Base-by-base conservation (phyloP, 2,113 vertebrate genomes). In the Mormoops blainvillei region DNA sequence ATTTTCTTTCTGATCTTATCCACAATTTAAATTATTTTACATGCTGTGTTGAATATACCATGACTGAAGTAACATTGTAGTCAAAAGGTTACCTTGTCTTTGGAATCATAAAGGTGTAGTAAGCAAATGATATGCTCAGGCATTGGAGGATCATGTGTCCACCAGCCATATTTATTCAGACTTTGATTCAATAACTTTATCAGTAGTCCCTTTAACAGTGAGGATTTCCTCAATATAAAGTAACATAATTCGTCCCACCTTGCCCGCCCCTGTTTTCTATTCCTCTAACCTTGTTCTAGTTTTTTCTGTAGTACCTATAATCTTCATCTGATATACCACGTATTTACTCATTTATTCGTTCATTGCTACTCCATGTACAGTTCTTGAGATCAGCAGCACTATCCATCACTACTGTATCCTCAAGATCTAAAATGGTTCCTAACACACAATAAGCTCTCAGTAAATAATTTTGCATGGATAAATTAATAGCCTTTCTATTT, bases 1-100 rank as follows among this genome's bases (percentile, higher is more conserved):
- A 67, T 85, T 90, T 88, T 86, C 50, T 91, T 97, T 16, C 70
- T 91, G 26, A 94, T 73, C 58, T 87, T 81, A 94, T 87, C 36
- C 1, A 76, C 10, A 61, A 74, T 20, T 78, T 90, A 50, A 33
- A 61, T 94, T 87, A 94, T 84, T 92, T 95, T 70, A 38, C 48
- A 78, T n/a, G 31, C 41, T 87, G 2, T 71, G 36, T 31, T 76
- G 52, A 86, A 50, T 68, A 92, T 26, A 56, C n/a, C 31, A 56
- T 74, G 83, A 43, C 22, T 28, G 19, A 93, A 26, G 20, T 38
- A 78, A n/a, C 43, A 20, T 26, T 48, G 15, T 63, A 78, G 38
- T 81, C 22, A 70, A 54, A n/a, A 54, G 10, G 10, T 80, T 52
- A 18, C 12, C 20, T 43, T 63, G 52, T 81, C 45, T 81, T 76